Percentiles rank a stretch among this genome's conserved stretches.
These are phyloP conservation scores for Nothura maculosa DNA, from an alignment of 2,797 vertebrate genomes.

Conservation along the genomic window DNA sequence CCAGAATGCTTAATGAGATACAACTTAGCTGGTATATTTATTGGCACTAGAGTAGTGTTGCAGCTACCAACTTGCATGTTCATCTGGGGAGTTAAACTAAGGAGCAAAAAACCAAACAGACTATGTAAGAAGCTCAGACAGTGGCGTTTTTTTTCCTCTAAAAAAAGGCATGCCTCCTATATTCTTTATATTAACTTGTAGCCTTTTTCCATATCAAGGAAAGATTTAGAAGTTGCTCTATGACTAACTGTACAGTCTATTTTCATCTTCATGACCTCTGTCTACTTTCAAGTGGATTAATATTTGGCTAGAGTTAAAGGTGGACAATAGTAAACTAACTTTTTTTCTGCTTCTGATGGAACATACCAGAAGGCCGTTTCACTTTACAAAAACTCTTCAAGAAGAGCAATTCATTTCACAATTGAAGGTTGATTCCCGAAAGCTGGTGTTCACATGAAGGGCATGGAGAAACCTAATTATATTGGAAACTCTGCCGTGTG, in stretches of 20 bases:
- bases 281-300: conserved; percentile 12
- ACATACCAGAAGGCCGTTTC: background rate
- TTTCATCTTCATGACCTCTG: background rate
- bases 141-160: background rate
- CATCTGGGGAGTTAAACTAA: conserved; percentile 31
- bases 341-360: conserved; percentile 14
- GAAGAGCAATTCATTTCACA: conserved; percentile 49
- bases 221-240: conserved; percentile 10
- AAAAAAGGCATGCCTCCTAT: background rate
- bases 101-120: background rate
- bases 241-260: background rate
- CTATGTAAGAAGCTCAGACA: conserved; percentile 2
- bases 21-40: conserved; percentile 3
- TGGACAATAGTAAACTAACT: background rate
- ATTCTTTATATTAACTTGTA: background rate
- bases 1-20: conserved; percentile 30
- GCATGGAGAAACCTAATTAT: conserved; percentile 31
- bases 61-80: conserved; percentile 39
- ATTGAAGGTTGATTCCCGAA: conserved; percentile 27
- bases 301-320: background rate
- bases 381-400: conserved; percentile 54
- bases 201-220: background rate
- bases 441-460: conserved; percentile 42
- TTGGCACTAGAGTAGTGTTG: conserved; percentile 30
- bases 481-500: background rate